Conservation (phyloP, 2,888 invertebrate genomes). For the Athalia rosae region DNA sequence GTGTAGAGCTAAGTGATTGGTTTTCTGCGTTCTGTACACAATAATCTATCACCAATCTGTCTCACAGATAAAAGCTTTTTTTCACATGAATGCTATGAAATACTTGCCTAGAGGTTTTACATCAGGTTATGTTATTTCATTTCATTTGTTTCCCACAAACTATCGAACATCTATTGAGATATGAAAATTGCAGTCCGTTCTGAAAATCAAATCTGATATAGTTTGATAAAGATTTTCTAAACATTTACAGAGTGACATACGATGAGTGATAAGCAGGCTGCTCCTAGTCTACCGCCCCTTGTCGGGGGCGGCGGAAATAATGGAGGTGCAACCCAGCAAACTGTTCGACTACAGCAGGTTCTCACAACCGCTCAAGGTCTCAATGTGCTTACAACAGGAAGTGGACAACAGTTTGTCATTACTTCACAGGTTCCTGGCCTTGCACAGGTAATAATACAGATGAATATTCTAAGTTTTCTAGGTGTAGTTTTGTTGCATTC, state of each 20-base stretch:
- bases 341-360: conserved; percentile 71
- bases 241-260: conserved; percentile 69
- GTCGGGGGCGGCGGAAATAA: conserved; percentile 69
- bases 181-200: too few species aligned
- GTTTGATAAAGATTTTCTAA: conserved; percentile 14
- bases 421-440: conserved; percentile 75
- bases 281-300: conserved; percentile 71
- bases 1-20: too few species aligned
- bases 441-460: conserved; percentile 72
- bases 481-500: background rate
- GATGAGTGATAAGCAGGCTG: conserved; percentile 72
- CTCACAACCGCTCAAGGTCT: conserved; percentile 68
- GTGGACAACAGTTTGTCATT: conserved; percentile 72
- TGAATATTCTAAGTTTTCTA: conserved; percentile 7
- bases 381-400: conserved; percentile 70
- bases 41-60: too few species aligned
- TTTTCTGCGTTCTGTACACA: too few species aligned
- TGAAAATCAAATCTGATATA: background rate
- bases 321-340: conserved; percentile 65
- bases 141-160: background rate
- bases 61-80: too few species aligned
- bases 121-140: conserved; percentile 9
- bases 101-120: background rate
- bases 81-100: background rate
- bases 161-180: background rate